These are phyloP conservation scores for Mustela lutreola DNA, from an alignment of 2,113 vertebrate genomes.

Conservation along the genomic window DNA sequence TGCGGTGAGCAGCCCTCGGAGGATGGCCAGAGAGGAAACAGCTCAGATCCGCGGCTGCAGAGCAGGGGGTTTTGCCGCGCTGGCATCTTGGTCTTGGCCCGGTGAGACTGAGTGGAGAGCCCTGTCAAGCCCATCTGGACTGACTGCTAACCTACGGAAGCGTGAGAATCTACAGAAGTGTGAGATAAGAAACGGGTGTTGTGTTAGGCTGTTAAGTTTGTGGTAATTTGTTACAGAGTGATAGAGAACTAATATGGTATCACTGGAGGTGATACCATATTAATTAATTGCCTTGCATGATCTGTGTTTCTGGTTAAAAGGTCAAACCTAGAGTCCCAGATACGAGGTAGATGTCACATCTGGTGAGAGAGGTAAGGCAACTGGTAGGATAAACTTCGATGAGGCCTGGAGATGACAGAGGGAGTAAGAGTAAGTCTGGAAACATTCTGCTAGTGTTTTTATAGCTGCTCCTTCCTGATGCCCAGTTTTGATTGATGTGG, in stretches of 20 bases:
- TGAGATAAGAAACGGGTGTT: background rate
- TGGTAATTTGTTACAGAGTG: background rate
- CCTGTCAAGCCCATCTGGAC: background rate
- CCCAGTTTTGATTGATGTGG: constrained; percentile 34
- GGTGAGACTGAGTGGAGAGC: background rate
- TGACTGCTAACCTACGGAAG: background rate
- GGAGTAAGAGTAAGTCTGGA: constrained; percentile 33
- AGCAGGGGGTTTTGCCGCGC: background rate
- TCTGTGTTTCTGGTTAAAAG: constrained; percentile 47
- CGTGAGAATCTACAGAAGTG: background rate
- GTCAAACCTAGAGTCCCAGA: background rate
- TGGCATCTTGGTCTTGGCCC: background rate
- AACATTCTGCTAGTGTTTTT: constrained; percentile 56
- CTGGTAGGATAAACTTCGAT: background rate
- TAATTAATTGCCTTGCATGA: background rate
- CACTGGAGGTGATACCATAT: background rate
- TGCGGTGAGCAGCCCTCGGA: background rate
- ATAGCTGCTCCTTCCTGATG: constrained; percentile 35
- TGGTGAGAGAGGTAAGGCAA: background rate
- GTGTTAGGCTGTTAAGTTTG: background rate
- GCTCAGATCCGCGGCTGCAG: background rate
- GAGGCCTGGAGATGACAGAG: constrained; percentile 13
- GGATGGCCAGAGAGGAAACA: background rate
- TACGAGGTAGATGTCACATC: background rate
- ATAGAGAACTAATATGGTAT: background rate